Evolutionary conservation across 37 sponge, comb jelly and placozoan species (phyloP).

Genomic region (Diacarnus erythraeanus): DNA sequence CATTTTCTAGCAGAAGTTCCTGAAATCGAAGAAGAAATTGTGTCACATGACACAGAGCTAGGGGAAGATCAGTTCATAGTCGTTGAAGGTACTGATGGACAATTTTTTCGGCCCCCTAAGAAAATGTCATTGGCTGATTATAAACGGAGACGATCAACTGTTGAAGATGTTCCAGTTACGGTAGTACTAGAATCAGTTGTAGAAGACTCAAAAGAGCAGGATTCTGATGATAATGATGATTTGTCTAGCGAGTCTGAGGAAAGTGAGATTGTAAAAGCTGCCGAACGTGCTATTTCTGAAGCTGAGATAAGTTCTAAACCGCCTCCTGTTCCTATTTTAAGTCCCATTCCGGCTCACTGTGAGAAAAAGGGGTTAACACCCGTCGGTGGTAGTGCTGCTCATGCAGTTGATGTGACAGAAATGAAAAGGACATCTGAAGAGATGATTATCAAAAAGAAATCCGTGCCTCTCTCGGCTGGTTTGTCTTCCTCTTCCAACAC

Average conservation of each 20-base stretch:
- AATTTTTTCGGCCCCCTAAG: neutral
- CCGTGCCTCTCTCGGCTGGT: no score
- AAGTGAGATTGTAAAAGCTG: neutral
- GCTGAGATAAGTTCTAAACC: neutral
- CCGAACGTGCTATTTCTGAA: neutral
- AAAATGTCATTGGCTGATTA: slow-evolving; percentile 42
- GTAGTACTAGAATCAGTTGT: neutral
- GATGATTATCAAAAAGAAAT: neutral
- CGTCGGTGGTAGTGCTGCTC: neutral
- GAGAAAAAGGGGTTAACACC: neutral
- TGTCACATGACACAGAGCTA: neutral
- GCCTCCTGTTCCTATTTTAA: neutral
- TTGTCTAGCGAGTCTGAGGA: neutral
- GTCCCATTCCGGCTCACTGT: neutral
- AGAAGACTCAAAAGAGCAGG: neutral
- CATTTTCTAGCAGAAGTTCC: neutral
- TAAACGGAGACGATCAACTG: slow-evolving; percentile 22
- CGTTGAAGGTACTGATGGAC: neutral
- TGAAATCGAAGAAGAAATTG: slow-evolving; percentile 8
- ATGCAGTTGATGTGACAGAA: neutral
- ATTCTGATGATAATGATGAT: neutral
- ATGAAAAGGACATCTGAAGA: neutral
- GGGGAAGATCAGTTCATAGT: neutral
- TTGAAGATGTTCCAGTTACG: neutral
- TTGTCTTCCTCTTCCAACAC: no score